phyloP scores from a whole-genome alignment of 2,888 invertebrate species.

The Bombyx huttoni region DNA sequence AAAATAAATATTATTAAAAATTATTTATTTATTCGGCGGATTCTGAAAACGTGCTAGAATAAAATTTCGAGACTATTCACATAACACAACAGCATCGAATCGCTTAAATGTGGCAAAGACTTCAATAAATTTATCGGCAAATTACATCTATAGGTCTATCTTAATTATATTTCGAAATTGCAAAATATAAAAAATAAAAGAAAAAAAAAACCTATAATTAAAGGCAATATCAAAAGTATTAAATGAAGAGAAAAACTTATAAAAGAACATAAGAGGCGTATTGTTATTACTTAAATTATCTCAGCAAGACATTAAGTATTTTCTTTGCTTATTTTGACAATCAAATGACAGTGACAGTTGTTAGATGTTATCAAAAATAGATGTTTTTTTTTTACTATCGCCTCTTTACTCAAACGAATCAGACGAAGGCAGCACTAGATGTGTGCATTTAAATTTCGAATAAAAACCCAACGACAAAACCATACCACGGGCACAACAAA shows the following conservation, averaged over 20 bases:
- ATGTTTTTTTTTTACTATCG: too few species aligned
- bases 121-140: constrained; percentile 33
- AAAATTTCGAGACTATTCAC: neutral
- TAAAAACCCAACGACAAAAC: constrained; percentile 24
- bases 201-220: constrained; percentile 24
- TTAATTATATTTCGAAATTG: too few species aligned
- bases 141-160: constrained; percentile 14
- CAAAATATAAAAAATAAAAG: constrained; percentile 10
- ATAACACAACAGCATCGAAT: neutral
- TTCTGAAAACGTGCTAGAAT: neutral
- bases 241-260: constrained; percentile 28
- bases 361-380: too few species aligned
- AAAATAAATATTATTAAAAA: too few species aligned
- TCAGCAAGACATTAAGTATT: too few species aligned
- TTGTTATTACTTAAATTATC: neutral
- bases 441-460: constrained; percentile 14
- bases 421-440: too few species aligned
- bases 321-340: too few species aligned
- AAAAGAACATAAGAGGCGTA: constrained; percentile 20
- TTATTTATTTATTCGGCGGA: neutral
- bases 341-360: too few species aligned
- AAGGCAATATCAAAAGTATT: constrained; percentile 39
- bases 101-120: constrained; percentile 37
- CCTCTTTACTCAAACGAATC: too few species aligned
- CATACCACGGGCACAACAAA: constrained; percentile 42